Base-by-base conservation (phyloP, 2,797 vertebrate species). In the Fistularia commersonii region DNA sequence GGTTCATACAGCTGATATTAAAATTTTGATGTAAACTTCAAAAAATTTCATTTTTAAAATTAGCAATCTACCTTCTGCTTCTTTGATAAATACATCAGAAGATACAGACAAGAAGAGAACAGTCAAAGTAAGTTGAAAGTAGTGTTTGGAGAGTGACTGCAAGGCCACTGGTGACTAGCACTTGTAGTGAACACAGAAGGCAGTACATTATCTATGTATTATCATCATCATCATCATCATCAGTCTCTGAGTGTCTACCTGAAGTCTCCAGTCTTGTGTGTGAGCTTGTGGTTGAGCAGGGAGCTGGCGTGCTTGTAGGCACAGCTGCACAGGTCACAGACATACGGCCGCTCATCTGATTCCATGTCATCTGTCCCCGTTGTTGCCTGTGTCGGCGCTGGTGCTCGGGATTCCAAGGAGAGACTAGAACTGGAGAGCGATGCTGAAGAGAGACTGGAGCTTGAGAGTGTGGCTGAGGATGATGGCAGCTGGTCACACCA, bases 281-380 rank as follows among this genome's bases (percentile, higher is more conserved):
- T 92, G 73, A 89, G 90, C 69, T 92, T 94, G 84, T 96, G 91
- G 80, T 93, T 94, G 41, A 92, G 84, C 45, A 92, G 88, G 49
- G 90, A 91, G 62, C 90, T 92, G 7, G 90, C 89, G 0, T 91
- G 93, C 67, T 91, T 90, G 84, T 95, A 96, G 32, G 89, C 89
- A 49, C 92, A 90, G 74, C 77, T 91, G 64, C 93, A 94, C 12
- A 89, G 79, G 69, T 92, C 89, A 34, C 94, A 95, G 57, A 89
- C 79, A 38, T 91, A 93, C 41, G 90, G 87, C 48, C 85, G 82
- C 71, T 88, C 87, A 37, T 92, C 92, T 0, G 88, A 89, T 2
- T 88, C 88, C 58, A 82, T 65, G 57, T 89, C 87, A 7, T 86
- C 85, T 2, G 80, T 38, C 1, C 64, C 69, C 0, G 77, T 54